Base-by-base conservation (phyloP, 2,797 vertebrate species). In the Limnodromus scolopaceus region DNA sequence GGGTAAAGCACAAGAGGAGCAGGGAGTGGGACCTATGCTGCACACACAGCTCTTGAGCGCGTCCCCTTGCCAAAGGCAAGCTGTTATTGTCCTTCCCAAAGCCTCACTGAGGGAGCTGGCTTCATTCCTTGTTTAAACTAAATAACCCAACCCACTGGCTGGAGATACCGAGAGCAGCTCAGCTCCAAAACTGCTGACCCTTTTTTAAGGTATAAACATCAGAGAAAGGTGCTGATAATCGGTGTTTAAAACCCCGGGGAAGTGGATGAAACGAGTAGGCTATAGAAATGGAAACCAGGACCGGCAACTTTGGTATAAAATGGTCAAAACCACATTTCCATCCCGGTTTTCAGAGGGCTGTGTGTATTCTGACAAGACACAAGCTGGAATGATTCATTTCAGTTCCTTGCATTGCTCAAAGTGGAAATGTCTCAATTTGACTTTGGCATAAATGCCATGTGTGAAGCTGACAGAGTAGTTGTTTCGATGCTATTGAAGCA, bases 361-460 rank as follows among this genome's bases (percentile, higher is more conserved):
- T 65, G 60, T 68, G 58, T 83, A 20, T 89, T 88, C 83, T 86
- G 96, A 96, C 85, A 45, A 72, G 92, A 22, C 82, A 54, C 80
- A 38, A 83, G 72, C 83, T 51, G 88, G 20, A 88, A 46, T 86
- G 85, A 96, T 94, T 92, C 61, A 76, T 71, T 94, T 57, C 2
- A 12, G 45, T 64, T 45, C 92, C 85, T 81, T 71, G 89, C 82
- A 80, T 94, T 89, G 92, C 95, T 95, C 90, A 4, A 84, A 77
- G 93, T 94, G 65, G 84, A 74, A 94, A 85, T 13, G 71, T 77
- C 92, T 96, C 87, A 19, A 11, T 91, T 46, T 51, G 88, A 24
- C 88, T 91, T 79, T 85, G 93, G 95, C 89, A 70, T 36, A 2
- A 23, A 41, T 0, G 41, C 58, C 24, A 13, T 0, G 24, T 10